Conservation (phyloP, 2,888 invertebrate species). For the Syritta pipiens region DNA sequence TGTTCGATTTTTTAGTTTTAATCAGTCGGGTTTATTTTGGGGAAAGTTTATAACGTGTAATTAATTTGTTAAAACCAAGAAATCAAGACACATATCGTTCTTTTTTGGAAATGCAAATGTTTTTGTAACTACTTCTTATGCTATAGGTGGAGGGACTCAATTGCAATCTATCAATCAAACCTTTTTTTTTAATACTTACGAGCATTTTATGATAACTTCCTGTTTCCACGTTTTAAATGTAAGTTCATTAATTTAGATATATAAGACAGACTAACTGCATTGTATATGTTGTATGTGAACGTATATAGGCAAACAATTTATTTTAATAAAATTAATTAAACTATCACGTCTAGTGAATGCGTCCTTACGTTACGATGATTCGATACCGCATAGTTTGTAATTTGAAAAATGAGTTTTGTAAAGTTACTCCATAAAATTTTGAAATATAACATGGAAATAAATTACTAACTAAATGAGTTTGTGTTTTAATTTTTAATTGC, state of each 20-base stretch:
- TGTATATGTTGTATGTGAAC: background rate
- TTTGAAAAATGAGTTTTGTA: background rate
- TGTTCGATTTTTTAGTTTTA: background rate
- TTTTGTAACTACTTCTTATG: constrained; percentile 55
- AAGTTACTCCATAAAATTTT: constrained; percentile 20
- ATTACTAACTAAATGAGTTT: constrained; percentile 30
- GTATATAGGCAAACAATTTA: background rate
- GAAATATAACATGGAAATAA: constrained; percentile 34
- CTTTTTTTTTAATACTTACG: background rate
- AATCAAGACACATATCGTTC: constrained; percentile 40
- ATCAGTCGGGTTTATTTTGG: constrained; percentile 28
- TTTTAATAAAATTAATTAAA: constrained; percentile 13
- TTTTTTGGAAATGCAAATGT: constrained; percentile 6
- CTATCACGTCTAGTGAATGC: constrained; percentile 5
- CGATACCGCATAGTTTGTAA: constrained; percentile 14
- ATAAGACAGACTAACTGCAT: constrained; percentile 14
- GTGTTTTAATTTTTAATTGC: background rate
- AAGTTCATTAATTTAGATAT: constrained; percentile 25
- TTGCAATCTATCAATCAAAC: constrained; percentile 52
- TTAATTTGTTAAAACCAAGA: constrained; percentile 2
- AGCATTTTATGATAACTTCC: constrained; percentile 24
- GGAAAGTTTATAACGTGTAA: constrained; percentile 2
- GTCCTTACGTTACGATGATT: constrained; percentile 22
- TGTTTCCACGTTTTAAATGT: constrained; percentile 5
- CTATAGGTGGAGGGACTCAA: constrained; percentile 63